Conservation (phyloP, 2,797 vertebrate species). For the Balearica regulorum region DNA sequence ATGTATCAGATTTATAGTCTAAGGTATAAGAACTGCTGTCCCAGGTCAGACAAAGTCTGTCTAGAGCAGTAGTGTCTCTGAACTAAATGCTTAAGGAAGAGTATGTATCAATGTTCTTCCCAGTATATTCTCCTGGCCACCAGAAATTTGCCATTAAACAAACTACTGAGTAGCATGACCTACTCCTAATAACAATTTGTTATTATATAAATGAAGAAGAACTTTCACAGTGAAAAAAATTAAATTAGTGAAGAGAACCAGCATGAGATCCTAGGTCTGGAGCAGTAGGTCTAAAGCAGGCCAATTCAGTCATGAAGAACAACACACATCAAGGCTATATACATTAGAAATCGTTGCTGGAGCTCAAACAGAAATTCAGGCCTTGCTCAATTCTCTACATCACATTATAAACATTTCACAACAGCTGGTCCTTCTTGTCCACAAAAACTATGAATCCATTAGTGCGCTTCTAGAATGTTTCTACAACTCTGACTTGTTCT, state of each 20-base stretch:
- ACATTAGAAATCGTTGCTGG: not conserved
- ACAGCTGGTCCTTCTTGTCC: not conserved
- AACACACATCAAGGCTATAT: not conserved
- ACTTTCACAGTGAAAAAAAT: not conserved
- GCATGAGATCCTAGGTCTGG: not conserved
- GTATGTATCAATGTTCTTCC: not conserved
- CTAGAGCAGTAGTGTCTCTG: not conserved
- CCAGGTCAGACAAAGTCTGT: not conserved
- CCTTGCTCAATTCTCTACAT: not conserved
- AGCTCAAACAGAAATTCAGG: not conserved
- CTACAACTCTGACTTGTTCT: not conserved
- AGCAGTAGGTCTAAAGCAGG: not conserved
- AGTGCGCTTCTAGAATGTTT: not conserved
- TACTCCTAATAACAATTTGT: not conserved
- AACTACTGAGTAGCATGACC: not conserved
- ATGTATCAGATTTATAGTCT: not conserved
- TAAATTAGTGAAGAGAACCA: not conserved
- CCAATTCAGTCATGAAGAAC: not conserved
- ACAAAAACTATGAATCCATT: not conserved
- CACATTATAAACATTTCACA: not conserved
- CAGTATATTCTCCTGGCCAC: not conserved
- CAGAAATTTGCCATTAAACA: not conserved
- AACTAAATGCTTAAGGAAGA: not conserved
- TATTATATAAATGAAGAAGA: not conserved
- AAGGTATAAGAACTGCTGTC: not conserved